phyloP scores from a whole-genome alignment of 2,888 invertebrate species.

The Baccha elongata region DNA sequence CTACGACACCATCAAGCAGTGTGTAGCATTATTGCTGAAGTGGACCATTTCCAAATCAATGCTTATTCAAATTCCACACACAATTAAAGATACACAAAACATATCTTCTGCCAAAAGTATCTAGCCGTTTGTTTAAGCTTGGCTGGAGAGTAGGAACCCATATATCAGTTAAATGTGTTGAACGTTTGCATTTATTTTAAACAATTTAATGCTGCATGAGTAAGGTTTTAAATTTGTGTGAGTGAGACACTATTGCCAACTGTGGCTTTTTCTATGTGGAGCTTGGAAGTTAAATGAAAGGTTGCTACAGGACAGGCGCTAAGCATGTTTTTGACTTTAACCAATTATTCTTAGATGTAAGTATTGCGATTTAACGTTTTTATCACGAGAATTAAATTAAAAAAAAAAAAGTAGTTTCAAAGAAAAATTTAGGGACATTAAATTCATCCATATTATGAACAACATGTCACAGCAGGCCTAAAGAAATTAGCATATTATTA shows the following conservation, averaged over 20 bases:
- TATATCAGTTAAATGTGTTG: constrained; percentile 1
- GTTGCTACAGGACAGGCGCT: too few species aligned
- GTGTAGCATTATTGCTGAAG: constrained; percentile 18
- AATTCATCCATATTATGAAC: too few species aligned
- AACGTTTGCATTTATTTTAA: constrained; percentile 4
- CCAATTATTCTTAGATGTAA: too few species aligned
- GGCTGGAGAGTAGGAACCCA: constrained; percentile 4
- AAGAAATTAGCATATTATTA: too few species aligned
- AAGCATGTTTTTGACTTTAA: too few species aligned
- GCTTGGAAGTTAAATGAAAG: too few species aligned
- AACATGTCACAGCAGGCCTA: too few species aligned
- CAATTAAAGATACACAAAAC: constrained; percentile 22
- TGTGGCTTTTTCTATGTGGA: not conserved
- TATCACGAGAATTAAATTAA: too few species aligned
- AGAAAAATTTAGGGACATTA: too few species aligned
- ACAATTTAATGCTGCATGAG: not conserved
- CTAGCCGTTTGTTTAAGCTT: not conserved
- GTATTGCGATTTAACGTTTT: too few species aligned
- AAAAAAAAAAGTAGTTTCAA: too few species aligned
- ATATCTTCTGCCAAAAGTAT: constrained; percentile 26
- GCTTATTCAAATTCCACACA: constrained; percentile 39
- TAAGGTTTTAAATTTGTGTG: not conserved
- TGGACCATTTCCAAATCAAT: constrained; percentile 65
- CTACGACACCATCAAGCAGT: constrained; percentile 12
- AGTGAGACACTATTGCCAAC: not conserved